phyloP scores from a whole-genome alignment of 2,113 vertebrate genomes.

The Phaethornis superciliosus region DNA sequence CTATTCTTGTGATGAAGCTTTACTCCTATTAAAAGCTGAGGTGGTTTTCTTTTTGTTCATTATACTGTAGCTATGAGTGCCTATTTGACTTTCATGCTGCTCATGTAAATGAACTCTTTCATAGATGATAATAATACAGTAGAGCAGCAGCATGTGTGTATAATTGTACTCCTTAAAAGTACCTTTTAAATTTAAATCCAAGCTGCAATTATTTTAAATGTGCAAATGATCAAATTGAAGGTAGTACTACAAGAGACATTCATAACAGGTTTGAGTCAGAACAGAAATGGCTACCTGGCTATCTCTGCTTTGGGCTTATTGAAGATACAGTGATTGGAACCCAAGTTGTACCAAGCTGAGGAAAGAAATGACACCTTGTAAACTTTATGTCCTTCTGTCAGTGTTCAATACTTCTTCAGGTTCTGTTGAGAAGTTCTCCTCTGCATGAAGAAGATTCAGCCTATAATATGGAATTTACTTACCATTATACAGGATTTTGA shows the following conservation, averaged over 20 bases:
- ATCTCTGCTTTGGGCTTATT: not conserved
- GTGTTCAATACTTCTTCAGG: not conserved
- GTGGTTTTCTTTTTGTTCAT: slow-evolving; percentile 14
- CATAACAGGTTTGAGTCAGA: not conserved
- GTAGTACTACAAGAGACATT: not conserved
- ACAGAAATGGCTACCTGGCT: not conserved
- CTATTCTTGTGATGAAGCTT: slow-evolving; percentile 2
- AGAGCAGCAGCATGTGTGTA: slow-evolving; percentile 18
- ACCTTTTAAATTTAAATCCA: slow-evolving; percentile 53
- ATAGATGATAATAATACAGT: slow-evolving; percentile 48
- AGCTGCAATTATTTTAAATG: slow-evolving; percentile 45
- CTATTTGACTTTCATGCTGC: slow-evolving; percentile 42
- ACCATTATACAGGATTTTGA: not conserved
- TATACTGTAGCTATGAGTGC: not conserved
- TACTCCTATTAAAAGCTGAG: not conserved
- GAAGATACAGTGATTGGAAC: not conserved
- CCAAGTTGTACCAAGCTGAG: not conserved
- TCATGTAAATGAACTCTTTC: slow-evolving; percentile 59
- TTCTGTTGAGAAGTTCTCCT: not conserved
- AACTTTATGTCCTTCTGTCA: not conserved
- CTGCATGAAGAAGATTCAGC: not conserved
- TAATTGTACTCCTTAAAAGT: slow-evolving; percentile 45
- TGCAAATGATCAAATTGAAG: slow-evolving; percentile 39
- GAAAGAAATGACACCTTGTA: not conserved
- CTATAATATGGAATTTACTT: not conserved